Base-by-base conservation (phyloP, 2,113 vertebrate species). In the Tor tambroides region DNA sequence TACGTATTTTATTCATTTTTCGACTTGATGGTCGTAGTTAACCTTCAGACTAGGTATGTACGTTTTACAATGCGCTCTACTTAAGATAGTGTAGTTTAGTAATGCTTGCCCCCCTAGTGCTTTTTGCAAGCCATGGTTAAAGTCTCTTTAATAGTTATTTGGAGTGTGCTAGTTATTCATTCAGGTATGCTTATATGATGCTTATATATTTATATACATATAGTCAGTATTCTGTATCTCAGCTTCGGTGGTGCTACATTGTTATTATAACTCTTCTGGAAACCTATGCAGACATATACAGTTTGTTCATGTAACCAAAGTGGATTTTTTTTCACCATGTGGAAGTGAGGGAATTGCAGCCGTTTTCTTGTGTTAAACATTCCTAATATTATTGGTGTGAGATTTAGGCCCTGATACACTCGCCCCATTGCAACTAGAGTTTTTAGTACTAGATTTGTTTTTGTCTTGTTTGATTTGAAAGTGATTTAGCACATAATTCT, bases 311-410 rank as follows among this genome's bases (percentile, higher is more conserved):
- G 43, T 89, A 90, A 93, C 94, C 94, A 95, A 94, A 94, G 94
- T 88, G 82, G 65, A 89, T 87, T 83, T 90, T 86, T 21, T 59
- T 65, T 80, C 83, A 87, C 88, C 74, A 71, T 74, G 89, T 92
- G 91, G 88, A 92, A 92, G 92, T 90, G 93, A 94, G 93, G 94
- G 93, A 86, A 94, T 35, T 21, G 49, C 89, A 90, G 59, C 74
- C 26, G 43, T 46, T 46, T 46, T 11, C 41, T 41, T 41, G 1
- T 41, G 51, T 81, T 81, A 86, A 89, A 88, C 92, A 91, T 93
- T 93, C 92, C 91, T 91, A 87, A 92, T 86, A 46, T 46, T 46
- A 46, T 46, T 46, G 43, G 43, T 46, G 43, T 46, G 11, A 67
- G 80, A 87, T 63, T 54, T 90, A 88, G 78, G 83, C 72, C 23